Base-by-base conservation (phyloP, 1,140 invertebrate genomes). In the Lanistes nyassanus region DNA sequence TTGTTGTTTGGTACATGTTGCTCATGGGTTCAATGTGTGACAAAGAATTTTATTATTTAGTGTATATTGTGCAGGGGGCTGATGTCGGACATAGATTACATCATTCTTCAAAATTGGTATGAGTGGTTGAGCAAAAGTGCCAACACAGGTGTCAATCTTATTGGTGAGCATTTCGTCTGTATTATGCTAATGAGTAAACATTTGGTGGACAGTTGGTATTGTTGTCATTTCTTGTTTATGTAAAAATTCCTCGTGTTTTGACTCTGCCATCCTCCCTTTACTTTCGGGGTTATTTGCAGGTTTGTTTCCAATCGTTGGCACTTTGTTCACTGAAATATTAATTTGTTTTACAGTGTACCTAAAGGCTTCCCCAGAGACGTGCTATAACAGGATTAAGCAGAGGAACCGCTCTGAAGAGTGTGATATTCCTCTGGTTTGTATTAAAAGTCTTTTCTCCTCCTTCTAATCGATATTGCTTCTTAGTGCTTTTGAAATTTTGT, bases 91-190 rank as follows among this genome's bases (percentile, higher is more conserved):
- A 87, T 91, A 21, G 92, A 93, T 82, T 93, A 93, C 84, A 90
- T 92, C 34, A 92, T 97, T 13, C 89, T 97, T 21, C 92, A 94
- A 84, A 92, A 96, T 78, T 97, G 95, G 95, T 96, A 94, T 84
- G 90, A 93, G 34, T 96, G 94, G 91, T 93, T 95, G n/a, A 91
- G 92, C 34, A 89, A 92, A 51, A 93, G 92, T 82, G 90, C 93
- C 19, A 91, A 94, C 79, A 92, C 95, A 72, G 90, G 92, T 81
- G 92, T 95, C 67, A 94, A 97, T 91, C 91, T 96, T 34, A 96
- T 97, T 84, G 93, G 94, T 95, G 91, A 89, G 85, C 76, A 31
- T 47, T 53, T 55, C 31, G 13, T 29, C 5, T 34, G 5, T 53
- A 4, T 47, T 68, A 19, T 42, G n/a, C 39, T 29, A 68, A 42